Conservation (phyloP, 2,113 vertebrate genomes). For the Apeltes quadracus region DNA sequence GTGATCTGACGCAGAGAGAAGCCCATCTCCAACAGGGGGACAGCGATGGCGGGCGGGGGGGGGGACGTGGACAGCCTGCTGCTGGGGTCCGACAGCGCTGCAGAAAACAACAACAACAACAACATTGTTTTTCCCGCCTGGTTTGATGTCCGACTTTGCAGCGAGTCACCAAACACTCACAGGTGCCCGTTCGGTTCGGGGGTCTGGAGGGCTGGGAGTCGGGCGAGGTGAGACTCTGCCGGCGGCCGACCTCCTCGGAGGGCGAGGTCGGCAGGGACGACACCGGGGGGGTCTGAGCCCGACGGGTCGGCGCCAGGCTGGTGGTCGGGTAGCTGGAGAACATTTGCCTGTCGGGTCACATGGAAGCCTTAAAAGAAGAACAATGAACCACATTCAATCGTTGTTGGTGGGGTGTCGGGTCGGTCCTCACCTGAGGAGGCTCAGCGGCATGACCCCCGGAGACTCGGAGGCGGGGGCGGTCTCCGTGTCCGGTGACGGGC, state of each 20-base stretch:
- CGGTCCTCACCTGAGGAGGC: conserved; percentile 88
- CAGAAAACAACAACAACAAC: not conserved
- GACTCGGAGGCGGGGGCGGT: conserved; percentile 94
- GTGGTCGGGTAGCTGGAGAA: conserved; percentile 98
- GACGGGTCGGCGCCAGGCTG: conserved; percentile 88
- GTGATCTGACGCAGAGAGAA: conserved; percentile 96
- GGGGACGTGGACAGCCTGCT: conserved; percentile 96
- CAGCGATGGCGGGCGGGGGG: conserved; percentile 94
- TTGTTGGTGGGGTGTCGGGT: not conserved
- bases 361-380: not conserved
- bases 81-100: conserved; percentile 95
- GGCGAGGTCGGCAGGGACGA: conserved; percentile 95
- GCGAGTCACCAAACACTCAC: conserved; percentile 44
- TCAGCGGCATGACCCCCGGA: conserved; percentile 97
- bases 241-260: conserved; percentile 92
- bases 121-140: not conserved
- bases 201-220: conserved; percentile 90
- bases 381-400: fast-evolving
- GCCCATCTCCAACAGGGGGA: conserved; percentile 96
- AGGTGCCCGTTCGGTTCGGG: conserved; percentile 87
- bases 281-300: conserved; percentile 95
- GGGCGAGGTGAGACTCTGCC: conserved; percentile 96
- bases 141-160: not conserved
- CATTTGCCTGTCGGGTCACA: conserved; percentile 88
- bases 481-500: conserved; percentile 95